These are phyloP conservation scores for Oxystoma pomonae DNA, from an alignment of 2,888 invertebrate genomes.

Conservation along the genomic window DNA sequence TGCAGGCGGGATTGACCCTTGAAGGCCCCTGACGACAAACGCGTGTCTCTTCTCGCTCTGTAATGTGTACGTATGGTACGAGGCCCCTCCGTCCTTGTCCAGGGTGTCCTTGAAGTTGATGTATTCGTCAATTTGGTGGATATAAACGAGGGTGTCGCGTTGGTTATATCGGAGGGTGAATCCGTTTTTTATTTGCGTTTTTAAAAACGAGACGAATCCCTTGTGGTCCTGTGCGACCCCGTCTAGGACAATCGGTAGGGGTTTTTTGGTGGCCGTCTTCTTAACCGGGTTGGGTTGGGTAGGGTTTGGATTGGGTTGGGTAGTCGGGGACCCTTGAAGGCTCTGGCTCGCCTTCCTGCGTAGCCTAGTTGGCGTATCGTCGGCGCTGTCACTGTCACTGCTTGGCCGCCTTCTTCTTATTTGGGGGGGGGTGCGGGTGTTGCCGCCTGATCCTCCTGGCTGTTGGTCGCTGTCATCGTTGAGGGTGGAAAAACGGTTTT, in stretches of 20 bases:
- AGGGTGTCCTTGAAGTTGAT: neutral
- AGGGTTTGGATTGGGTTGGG: neutral
- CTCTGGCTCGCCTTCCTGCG: neutral
- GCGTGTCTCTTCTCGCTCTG: neutral
- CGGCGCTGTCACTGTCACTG: neutral
- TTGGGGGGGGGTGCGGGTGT: too few species aligned
- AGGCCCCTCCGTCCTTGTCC: neutral
- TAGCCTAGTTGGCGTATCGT: neutral
- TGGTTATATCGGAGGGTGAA: neutral
- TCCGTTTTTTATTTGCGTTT: conserved; percentile 1
- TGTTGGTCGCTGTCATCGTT: too few species aligned
- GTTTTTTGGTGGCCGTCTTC: neutral
- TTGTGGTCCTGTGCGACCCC: neutral
- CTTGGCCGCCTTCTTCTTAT: too few species aligned
- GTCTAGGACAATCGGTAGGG: neutral
- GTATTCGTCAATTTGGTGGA: neutral
- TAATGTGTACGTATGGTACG: conserved; percentile 2
- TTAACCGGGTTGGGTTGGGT: neutral
- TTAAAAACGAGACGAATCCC: neutral
- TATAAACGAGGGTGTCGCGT: neutral
- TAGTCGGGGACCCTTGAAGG: neutral
- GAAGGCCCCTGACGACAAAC: conserved; percentile 2
- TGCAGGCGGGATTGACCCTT: neutral
- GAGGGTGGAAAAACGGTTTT: too few species aligned
- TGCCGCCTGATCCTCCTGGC: too few species aligned